Evolutionary conservation across 2,888 invertebrate genomes (phyloP).

Genomic region (Microctonus aethiopoides): DNA sequence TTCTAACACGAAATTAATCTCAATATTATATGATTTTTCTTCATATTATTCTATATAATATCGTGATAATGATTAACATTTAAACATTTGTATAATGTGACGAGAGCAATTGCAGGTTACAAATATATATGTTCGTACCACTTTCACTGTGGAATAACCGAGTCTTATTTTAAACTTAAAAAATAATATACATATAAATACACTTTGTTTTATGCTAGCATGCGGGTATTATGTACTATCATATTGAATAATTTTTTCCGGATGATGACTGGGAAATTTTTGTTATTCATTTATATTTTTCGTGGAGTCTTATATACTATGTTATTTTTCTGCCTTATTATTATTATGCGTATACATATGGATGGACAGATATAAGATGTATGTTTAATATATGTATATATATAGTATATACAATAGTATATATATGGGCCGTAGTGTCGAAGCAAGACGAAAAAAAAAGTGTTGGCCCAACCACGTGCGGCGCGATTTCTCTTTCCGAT

Average conservation of each 20-base stretch:
- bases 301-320: too few species aligned
- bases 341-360: background rate
- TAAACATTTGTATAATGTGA: background rate
- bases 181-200: slow-evolving; percentile 34
- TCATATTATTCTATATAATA: background rate
- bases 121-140: slow-evolving; percentile 22
- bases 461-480: background rate
- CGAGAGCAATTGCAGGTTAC: background rate
- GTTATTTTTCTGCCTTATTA: too few species aligned
- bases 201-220: background rate
- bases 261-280: too few species aligned
- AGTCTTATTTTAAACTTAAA: slow-evolving; percentile 20
- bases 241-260: background rate
- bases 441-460: background rate
- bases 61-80: background rate
- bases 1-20: background rate
- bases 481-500: slow-evolving; percentile 50
- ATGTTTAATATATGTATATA: background rate
- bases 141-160: slow-evolving; percentile 32
- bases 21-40: background rate
- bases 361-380: background rate
- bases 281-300: too few species aligned
- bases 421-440: background rate
- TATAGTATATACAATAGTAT: slow-evolving; percentile 33
- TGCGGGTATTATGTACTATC: background rate